Evolutionary conservation across 2,797 vertebrate species (phyloP), one percentile per base, ranked within the genome.

Genomic region (Cyclura pinguis): DNA sequence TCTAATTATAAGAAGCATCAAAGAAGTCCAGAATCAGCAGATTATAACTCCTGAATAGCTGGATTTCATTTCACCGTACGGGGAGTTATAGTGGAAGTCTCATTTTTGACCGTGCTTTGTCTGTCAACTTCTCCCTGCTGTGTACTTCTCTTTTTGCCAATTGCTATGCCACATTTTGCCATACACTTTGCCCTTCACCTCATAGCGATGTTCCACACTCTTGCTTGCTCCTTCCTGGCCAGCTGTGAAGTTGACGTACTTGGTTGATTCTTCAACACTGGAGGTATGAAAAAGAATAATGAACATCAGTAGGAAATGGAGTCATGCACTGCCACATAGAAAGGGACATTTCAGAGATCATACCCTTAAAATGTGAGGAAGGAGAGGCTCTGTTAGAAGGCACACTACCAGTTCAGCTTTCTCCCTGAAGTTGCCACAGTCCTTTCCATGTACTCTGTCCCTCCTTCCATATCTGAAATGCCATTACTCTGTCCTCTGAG

Each of bases 221-320:
- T 32, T 50, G 47, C 47, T 55, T 52, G 16, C 18, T 4, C 32
- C 57, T n/a, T 83, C 69, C 22, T 87, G 85, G 16, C 80, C 72
- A 18, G 47, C 47, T 38, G 85, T 87, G 47, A 90, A 90, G 57
- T 87, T 90, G 42, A 84, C n/a, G 67, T 90, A 90, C 35, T 87
- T 90, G 42, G 89, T 90, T 52, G 89, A 90, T 24, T 83, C 59
- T 24, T 90, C 80, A 27, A 2, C 13, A 24, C 89, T 90, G 57
- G 47, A 24, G 24, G 18, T 27, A 85, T 24, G 18, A 16, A 74
- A 85, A n/a, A 76, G 72, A 69, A 72, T 83, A 77, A 67, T 62
- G 72, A 57, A 24, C 16, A 24, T 67, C 8, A 12, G 9, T 67
- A 42, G 24, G n/a, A 38, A 83, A 55, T 0, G 14, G 16, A 32